phyloP scores from a whole-genome alignment of 30 jellyfish, hydroid and myxozoan species.

The Hydractinia echinata region DNA sequence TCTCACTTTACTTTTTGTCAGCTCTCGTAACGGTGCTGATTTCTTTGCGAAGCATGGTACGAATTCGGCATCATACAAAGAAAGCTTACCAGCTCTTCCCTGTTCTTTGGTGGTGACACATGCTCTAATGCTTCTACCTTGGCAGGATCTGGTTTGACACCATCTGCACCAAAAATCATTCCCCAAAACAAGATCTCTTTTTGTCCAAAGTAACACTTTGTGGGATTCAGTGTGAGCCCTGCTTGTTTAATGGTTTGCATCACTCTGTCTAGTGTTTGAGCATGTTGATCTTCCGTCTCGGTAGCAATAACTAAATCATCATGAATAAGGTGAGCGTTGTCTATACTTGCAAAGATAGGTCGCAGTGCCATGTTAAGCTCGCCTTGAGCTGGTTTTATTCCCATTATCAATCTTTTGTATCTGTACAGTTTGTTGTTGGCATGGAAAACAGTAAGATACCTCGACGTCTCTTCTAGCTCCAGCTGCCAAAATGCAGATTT shows the following conservation, averaged over 20 bases:
- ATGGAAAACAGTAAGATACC: conserved; percentile 29
- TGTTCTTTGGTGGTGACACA: conserved; percentile 18
- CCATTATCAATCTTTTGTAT: too few species aligned
- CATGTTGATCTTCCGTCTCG: conserved; percentile 15
- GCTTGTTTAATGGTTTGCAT: conserved; percentile 22
- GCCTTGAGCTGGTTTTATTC: too few species aligned
- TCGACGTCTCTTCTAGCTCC: too few species aligned
- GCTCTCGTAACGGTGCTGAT: conserved; percentile 37
- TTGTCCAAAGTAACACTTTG: conserved; percentile 28
- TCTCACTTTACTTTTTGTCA: not conserved
- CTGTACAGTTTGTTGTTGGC: too few species aligned
- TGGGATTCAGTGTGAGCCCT: conserved; percentile 31
- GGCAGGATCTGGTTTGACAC: conserved; percentile 29
- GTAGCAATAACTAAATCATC: conserved; percentile 21
- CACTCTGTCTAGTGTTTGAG: conserved; percentile 27
- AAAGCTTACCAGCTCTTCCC: conserved; percentile 12
- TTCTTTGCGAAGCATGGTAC: conserved; percentile 40
- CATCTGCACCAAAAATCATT: conserved; percentile 13
- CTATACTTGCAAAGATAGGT: too few species aligned
- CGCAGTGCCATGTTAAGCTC: too few species aligned
- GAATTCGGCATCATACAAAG: conserved; percentile 35
- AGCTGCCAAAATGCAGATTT: too few species aligned
- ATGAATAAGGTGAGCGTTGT: too few species aligned
- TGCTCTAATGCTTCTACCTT: conserved; percentile 8
- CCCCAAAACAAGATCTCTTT: conserved; percentile 27